phyloP scores from a whole-genome alignment of 2,113 vertebrate species.

The Mirza zaza region DNA sequence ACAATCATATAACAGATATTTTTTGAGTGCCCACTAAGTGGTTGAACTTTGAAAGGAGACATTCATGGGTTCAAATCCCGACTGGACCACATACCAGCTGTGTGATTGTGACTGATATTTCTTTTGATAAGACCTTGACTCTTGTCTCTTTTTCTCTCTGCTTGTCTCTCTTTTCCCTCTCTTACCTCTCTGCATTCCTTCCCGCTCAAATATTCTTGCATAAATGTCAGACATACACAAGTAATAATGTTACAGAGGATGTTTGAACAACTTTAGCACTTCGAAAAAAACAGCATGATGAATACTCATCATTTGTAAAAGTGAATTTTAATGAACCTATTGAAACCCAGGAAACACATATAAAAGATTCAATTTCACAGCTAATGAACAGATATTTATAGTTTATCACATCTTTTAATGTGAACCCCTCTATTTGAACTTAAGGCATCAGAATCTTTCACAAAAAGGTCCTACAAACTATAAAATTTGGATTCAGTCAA shows the following conservation, averaged over 20 bases:
- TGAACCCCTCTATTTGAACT: background rate
- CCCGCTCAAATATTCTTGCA: background rate
- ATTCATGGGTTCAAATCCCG: background rate
- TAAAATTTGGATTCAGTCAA: too few relatives aligned
- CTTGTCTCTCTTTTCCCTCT: background rate
- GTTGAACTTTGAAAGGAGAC: background rate
- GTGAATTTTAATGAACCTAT: background rate
- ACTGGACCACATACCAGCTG: background rate
- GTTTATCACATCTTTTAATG: constrained; percentile 16
- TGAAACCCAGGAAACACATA: background rate
- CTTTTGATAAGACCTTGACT: background rate
- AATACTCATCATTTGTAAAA: background rate
- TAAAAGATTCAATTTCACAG: constrained; percentile 6
- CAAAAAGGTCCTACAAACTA: background rate
- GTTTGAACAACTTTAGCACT: background rate
- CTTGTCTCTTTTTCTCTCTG: background rate
- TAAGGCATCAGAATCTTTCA: background rate
- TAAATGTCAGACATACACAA: background rate
- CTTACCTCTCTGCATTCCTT: background rate
- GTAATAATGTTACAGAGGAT: background rate
- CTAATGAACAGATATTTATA: constrained; percentile 13
- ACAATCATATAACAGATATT: background rate
- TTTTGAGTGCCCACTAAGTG: background rate
- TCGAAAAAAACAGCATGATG: background rate
- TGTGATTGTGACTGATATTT: background rate